Conservation (phyloP, 2,113 vertebrate genomes). For the Rhinopomastus cyanomelas region DNA sequence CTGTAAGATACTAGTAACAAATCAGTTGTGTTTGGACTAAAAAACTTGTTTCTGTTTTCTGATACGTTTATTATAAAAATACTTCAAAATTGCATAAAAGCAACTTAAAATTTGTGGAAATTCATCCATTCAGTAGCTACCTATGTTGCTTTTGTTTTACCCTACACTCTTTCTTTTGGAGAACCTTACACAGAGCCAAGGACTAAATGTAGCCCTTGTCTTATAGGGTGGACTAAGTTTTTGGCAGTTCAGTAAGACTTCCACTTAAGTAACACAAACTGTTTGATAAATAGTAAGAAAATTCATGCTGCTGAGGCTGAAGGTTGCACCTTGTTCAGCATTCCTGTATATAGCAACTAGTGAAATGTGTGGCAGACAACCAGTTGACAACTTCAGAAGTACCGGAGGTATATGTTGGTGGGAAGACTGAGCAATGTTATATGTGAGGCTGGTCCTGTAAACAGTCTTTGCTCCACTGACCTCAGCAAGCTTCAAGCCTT, state of each 20-base stretch:
- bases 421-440: neutral
- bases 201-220: neutral
- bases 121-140: neutral
- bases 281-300: neutral
- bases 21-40: neutral
- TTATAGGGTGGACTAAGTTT: neutral
- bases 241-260: neutral
- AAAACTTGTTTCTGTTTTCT: neutral
- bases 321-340: neutral
- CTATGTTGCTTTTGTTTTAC: neutral
- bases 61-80: neutral
- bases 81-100: neutral
- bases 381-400: neutral
- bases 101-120: neutral
- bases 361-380: neutral
- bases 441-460: neutral
- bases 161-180: neutral
- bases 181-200: neutral
- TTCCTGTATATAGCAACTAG: neutral
- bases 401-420: neutral
- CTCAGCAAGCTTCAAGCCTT: neutral
- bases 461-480: neutral
- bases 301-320: neutral
- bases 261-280: neutral
- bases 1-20: neutral